A percentile compares a stretch with the other conserved stretches of the same genome.
phyloP scores from a whole-genome alignment of 2,888 invertebrate genomes.

The Eupithecia vulgata region DNA sequence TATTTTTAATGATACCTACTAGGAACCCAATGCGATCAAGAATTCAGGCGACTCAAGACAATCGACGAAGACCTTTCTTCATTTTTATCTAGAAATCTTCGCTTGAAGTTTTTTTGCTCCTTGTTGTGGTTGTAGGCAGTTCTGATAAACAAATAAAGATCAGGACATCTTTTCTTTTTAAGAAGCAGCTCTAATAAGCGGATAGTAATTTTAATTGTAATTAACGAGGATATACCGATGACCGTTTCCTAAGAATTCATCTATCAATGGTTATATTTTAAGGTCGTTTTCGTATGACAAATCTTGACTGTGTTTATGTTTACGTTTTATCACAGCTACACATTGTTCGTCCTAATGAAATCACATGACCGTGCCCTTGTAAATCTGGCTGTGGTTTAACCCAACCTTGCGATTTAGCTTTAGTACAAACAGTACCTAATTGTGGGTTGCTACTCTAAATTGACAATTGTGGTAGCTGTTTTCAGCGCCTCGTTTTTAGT shows the following conservation, averaged over 20 bases:
- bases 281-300: background rate
- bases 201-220: background rate
- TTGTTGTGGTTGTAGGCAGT: background rate
- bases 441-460: conserved; percentile 41
- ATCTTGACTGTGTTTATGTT: background rate
- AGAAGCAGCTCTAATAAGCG: no score
- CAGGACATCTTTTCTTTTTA: no score
- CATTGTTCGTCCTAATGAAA: conserved; percentile 30
- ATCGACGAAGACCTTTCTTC: conserved; percentile 33
- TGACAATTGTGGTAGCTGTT: conserved; percentile 39
- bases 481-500: conserved; percentile 30
- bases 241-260: background rate
- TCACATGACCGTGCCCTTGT: conserved; percentile 33
- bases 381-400: conserved; percentile 29
- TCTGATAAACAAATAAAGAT: no score
- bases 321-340: background rate
- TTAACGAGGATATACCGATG: background rate
- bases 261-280: background rate
- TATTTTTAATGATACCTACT: conserved; percentile 53
- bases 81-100: conserved; percentile 3
- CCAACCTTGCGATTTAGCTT: conserved; percentile 34
- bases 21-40: conserved; percentile 43
- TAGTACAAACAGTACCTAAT: conserved; percentile 32
- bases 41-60: conserved; percentile 46
- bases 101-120: background rate